These are phyloP conservation scores for Heliconius sara DNA, from an alignment of 2,888 invertebrate species.

Conservation along the genomic window DNA sequence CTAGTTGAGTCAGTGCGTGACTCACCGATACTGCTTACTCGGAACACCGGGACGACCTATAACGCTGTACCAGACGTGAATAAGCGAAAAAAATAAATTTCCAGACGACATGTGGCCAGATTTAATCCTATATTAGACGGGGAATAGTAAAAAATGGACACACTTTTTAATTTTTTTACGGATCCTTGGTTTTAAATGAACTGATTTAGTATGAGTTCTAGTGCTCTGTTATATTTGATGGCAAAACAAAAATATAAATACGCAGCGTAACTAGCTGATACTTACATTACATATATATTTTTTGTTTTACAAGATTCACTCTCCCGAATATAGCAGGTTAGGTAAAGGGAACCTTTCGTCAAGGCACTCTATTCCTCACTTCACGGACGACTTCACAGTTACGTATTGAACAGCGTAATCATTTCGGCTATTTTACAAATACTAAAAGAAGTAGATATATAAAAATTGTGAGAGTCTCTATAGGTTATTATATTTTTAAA, in stretches of 20 bases:
- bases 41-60: conserved; percentile 51
- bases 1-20: conserved; percentile 56
- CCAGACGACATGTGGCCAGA: conserved; percentile 49
- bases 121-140: conserved; percentile 43
- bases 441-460: no score
- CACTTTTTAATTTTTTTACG: not conserved
- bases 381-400: no score
- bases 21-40: conserved; percentile 51
- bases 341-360: no score
- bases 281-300: no score
- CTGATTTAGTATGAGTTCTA: not conserved
- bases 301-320: no score
- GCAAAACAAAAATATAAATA: not conserved
- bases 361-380: no score
- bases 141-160: conserved; percentile 20
- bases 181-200: not conserved
- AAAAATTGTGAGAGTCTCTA: no score
- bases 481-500: no score
- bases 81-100: conserved; percentile 51
- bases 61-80: conserved; percentile 53
- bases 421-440: no score
- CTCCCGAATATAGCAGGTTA: no score
- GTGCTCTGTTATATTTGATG: not conserved
- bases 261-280: not conserved
- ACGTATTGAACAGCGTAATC: no score